Evolutionary conservation across 2,888 invertebrate genomes (phyloP).

Genomic region (Deilephila porcellus): DNA sequence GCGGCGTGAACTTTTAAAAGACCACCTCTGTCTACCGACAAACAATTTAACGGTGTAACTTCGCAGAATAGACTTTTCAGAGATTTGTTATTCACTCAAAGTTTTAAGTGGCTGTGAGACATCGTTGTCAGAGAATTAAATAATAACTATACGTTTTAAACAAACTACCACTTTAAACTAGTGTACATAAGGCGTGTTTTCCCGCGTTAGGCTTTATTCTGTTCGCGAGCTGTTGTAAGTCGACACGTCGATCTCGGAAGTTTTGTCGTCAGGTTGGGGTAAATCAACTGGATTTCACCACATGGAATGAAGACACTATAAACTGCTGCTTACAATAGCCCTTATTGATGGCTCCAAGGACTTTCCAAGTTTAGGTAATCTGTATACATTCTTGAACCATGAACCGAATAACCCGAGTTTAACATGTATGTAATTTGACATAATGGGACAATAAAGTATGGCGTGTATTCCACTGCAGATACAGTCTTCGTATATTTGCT

Average conservation of each 20-base stretch:
- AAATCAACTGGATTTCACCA: constrained; percentile 63
- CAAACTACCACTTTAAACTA: constrained; percentile 47
- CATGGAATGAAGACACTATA: constrained; percentile 51
- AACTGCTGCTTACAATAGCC: constrained; percentile 45
- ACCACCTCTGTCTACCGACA: constrained; percentile 70
- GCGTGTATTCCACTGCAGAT: background rate
- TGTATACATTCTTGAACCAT: background rate
- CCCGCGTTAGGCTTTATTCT: constrained; percentile 48
- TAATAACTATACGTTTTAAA: constrained; percentile 58
- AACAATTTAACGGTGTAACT: constrained; percentile 82
- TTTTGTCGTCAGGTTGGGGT: constrained; percentile 65
- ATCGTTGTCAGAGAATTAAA: constrained; percentile 79
- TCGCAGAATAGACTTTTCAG: constrained; percentile 77
- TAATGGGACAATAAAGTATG: background rate
- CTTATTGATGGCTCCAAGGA: background rate
- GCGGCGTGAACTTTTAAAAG: constrained; percentile 72
- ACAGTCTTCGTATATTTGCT: background rate
- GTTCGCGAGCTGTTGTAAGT: constrained; percentile 62
- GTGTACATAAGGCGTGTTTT: constrained; percentile 56
- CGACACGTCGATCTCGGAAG: constrained; percentile 67
- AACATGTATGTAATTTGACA: background rate
- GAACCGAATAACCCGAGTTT: background rate
- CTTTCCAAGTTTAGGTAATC: background rate
- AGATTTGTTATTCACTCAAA: constrained; percentile 84
- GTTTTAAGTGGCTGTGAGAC: constrained; percentile 84